Evolutionary conservation across 37 sponge, comb jelly and placozoan species (phyloP), one percentile per base, ranked within the genome.

Genomic region (Theonella swinhoei): DNA sequence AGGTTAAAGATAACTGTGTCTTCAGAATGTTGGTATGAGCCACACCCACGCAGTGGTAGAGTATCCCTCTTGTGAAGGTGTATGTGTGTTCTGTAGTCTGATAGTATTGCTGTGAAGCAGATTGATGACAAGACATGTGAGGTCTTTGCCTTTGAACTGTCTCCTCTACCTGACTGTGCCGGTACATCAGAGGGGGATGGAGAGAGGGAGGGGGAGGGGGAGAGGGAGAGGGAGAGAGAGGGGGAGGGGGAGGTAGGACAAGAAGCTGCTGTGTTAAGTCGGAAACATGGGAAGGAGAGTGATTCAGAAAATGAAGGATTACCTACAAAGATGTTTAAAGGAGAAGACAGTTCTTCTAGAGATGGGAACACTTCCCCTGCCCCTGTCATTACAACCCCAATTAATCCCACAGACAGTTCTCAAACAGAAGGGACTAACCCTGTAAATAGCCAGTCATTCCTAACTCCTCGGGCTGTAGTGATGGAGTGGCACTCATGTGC

Each of bases 401-500:
- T 9, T 39, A 5, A 25, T 14, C 64, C 78, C 28, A 35, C 77
- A 28, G 31, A 25, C 59, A 43, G 33, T 62, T 42, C 28, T 26
- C 23, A 1, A 24, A 37, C 76, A 42, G 76, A 19, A 47, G 76
- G 30, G 0, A 33, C 29, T 23, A 33, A 22, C 69, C 69, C 34
- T 68, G 69, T 33, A 68, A 32, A 32, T 3, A 68, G 30, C 69
- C 64, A n/a, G 26, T 2, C 35, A 1, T 32, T 64, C 78, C 29
- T 24, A 9, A 28, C 1, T 1, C 42, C 67, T 30, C 22, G 32
- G 40, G 76, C 70, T 20, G 86, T 90, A 8, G 78, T 90, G 42
- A 80, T 85, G 68, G 77, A 90, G 59, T 92, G 89, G 89, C 89
- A 92, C 59, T 74, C 86, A 14, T 92, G 93, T 80, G 89, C 74